Evolutionary conservation across 1,140 invertebrate species (phyloP), one percentile per base, ranked within the genome.

Genomic region (Acromyrmex charruanus): DNA sequence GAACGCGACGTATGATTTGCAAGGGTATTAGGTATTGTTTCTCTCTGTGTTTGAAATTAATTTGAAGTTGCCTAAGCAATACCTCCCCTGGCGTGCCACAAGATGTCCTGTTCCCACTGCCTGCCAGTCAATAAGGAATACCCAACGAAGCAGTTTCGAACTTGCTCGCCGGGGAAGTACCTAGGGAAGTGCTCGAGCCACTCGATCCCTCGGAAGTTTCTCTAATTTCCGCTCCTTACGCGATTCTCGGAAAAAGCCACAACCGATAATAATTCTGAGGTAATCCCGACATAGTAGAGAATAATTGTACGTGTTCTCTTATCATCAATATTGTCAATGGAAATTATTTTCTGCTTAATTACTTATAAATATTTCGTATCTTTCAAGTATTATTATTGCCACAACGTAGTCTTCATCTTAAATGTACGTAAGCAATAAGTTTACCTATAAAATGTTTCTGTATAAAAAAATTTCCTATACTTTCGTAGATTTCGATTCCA

Each of bases 91-190:
- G 75, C 91, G 89, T 75, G 92, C 89, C 89, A 89, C 82, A 88
- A 90, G 89, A 82, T 91, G 86, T 91, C 91, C 91, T 86, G 89
- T 90, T 93, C 91, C 91, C 90, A 91, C 91, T 92, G 79, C 91
- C 89, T 87, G 87, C 90, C 92, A 95, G 93, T 95, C 94, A 94
- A 94, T 94, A 94, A 94, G 92, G 92, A 94, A 92, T 91, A 94
- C 90, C 93, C 89, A 92, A 91, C 93, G 91, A 94, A 94, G 93
- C 93, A 94, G 93, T 94, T 94, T 94, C 93, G 89, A 94, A 95
- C 87, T 94, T 92, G 85, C 90, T 91, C 55, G 80, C 75, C 86
- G 82, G 82, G 87, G 88, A 87, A 85, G 85, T 85, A 39, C 6
- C 65, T 92, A 91, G 90, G 87, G 89, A 93, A 90, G 91, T 91